These are phyloP conservation scores for Rallus crepitans DNA, from an alignment of 2,797 vertebrate genomes.

Conservation along the genomic window DNA sequence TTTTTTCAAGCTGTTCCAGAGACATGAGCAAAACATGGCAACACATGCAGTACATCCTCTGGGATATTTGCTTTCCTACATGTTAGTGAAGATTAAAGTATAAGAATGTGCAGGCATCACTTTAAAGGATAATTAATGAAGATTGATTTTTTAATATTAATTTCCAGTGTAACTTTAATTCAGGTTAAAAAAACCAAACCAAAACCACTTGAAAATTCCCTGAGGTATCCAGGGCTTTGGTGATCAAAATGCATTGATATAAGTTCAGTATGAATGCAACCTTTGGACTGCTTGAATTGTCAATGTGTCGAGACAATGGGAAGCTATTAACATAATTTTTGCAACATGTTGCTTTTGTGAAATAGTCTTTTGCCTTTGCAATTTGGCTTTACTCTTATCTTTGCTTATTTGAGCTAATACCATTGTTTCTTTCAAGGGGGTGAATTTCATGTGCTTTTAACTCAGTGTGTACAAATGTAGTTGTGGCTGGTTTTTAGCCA, in stretches of 20 bases:
- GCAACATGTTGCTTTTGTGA: background rate
- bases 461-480: background rate
- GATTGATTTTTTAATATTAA: slow-evolving; percentile 70
- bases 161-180: slow-evolving; percentile 55
- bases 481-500: background rate
- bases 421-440: background rate
- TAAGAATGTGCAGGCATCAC: slow-evolving; percentile 63
- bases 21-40: slow-evolving; percentile 32
- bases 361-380: background rate
- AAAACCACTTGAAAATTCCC: slow-evolving; percentile 14
- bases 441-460: slow-evolving; percentile 3
- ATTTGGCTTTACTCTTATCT: background rate
- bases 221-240: background rate
- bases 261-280: background rate
- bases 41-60: slow-evolving; percentile 51
- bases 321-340: background rate
- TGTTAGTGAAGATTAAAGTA: slow-evolving; percentile 72
- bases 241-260: background rate
- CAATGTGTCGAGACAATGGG: background rate
- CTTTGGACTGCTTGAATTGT: background rate
- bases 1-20: slow-evolving; percentile 42
- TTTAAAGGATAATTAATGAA: slow-evolving; percentile 72
- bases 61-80: slow-evolving; percentile 46
- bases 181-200: background rate
- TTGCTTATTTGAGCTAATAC: background rate